Evolutionary conservation across 2,797 vertebrate genomes (phyloP).

Genomic region (Tragopan temminckii): DNA sequence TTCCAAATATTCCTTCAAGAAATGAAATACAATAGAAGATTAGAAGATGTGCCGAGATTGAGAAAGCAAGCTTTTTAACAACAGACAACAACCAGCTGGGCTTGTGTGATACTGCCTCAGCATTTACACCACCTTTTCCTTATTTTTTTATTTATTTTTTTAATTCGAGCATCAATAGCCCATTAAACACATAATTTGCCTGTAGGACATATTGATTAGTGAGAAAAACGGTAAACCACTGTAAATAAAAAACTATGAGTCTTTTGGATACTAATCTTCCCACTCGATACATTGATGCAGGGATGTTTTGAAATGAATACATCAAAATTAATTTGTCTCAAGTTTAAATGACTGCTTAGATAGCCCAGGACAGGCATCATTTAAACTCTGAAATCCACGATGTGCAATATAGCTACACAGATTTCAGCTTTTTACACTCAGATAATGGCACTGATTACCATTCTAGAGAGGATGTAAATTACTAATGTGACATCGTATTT

Average conservation of each 20-base stretch:
- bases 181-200: not conserved
- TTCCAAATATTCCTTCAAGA: not conserved
- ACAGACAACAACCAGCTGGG: not conserved
- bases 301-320: not conserved
- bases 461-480: not conserved
- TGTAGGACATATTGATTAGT: not conserved
- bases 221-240: not conserved
- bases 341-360: slow-evolving; percentile 16
- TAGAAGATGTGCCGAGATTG: not conserved
- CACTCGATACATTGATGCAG: not conserved
- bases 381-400: not conserved
- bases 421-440: slow-evolving; percentile 29
- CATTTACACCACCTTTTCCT: rapidly evolving
- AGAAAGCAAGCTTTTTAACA: not conserved
- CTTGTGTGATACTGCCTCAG: not conserved
- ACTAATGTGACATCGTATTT: not conserved
- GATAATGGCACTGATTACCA: slow-evolving; percentile 1
- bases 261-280: not conserved
- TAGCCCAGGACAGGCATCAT: not conserved
- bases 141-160: not conserved
- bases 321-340: not conserved
- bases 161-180: not conserved
- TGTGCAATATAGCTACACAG: not conserved
- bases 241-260: not conserved
- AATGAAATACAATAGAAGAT: not conserved